phyloP scores from a whole-genome alignment of 2,888 invertebrate species.

The Helleia helle region DNA sequence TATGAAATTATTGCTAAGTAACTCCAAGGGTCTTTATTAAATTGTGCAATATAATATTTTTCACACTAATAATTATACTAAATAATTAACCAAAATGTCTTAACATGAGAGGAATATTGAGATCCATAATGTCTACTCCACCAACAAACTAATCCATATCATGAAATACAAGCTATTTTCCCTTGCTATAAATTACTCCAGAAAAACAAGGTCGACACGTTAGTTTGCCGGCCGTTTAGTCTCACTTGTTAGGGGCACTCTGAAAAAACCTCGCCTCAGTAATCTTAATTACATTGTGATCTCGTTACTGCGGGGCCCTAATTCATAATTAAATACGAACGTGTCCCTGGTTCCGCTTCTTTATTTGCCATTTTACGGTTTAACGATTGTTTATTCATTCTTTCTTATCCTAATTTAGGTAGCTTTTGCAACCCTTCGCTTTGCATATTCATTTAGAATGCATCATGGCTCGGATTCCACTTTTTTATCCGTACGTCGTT shows the following conservation, averaged over 20 bases:
- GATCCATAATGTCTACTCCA: not conserved
- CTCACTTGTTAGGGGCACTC: slow-evolving; percentile 44
- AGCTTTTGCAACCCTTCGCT: slow-evolving; percentile 53
- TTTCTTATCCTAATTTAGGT: slow-evolving; percentile 52
- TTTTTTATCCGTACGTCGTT: slow-evolving; percentile 48
- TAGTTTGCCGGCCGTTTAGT: slow-evolving; percentile 50
- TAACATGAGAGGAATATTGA: no score
- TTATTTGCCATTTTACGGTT: slow-evolving; percentile 66
- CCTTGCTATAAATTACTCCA: slow-evolving; percentile 16
- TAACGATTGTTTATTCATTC: slow-evolving; percentile 51
- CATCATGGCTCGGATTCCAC: slow-evolving; percentile 60
- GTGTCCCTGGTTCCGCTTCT: slow-evolving; percentile 56
- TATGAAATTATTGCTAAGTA: no score
- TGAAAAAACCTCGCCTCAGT: slow-evolving; percentile 61
- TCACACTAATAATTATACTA: no score
- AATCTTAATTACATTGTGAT: slow-evolving; percentile 73
- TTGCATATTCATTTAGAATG: slow-evolving; percentile 69
- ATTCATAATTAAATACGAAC: slow-evolving; percentile 72
- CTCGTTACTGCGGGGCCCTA: slow-evolving; percentile 65
- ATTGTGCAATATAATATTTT: no score
- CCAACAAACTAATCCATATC: slow-evolving; percentile 5
- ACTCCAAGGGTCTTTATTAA: no score
- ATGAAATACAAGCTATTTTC: slow-evolving; percentile 1
- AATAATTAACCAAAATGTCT: not conserved
- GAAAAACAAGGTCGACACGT: slow-evolving; percentile 29